Percentiles rank a stretch among this genome's conserved stretches.
Evolutionary conservation across 2,797 vertebrate genomes (phyloP).

Genomic region (Gephyroberyx darwinii): DNA sequence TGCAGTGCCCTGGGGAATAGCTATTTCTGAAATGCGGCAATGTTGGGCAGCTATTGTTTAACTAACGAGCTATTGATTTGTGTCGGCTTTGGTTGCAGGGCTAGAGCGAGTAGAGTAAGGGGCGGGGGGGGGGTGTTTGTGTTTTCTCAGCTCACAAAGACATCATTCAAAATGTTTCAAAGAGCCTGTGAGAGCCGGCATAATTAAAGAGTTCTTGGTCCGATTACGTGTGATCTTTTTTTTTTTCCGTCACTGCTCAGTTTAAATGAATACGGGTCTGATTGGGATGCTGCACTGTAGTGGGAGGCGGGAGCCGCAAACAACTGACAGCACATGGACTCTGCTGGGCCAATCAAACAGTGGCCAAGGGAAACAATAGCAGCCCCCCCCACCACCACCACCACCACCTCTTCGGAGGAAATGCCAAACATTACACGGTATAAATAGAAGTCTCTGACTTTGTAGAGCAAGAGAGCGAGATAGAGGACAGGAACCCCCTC

Average conservation of each 20-base stretch:
- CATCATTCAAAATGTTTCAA: constrained; percentile 33
- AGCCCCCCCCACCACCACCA: constrained; percentile 48
- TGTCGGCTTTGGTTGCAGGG: constrained; percentile 39
- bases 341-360: constrained; percentile 66
- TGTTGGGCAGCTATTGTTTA: constrained; percentile 65
- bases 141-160: constrained; percentile 52
- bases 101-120: not conserved
- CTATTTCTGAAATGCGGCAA: constrained; percentile 64
- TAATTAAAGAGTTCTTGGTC: not conserved
- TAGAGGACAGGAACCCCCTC: constrained; percentile 79
- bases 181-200: not conserved
- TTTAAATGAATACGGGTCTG: not conserved
- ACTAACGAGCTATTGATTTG: constrained; percentile 75
- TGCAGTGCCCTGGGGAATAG: constrained; percentile 33
- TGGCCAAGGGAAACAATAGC: constrained; percentile 82
- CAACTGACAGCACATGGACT: constrained; percentile 61
- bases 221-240: not conserved
- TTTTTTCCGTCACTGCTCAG: not conserved
- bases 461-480: constrained; percentile 59
- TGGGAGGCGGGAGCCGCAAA: constrained; percentile 32
- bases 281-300: not conserved
- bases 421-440: constrained; percentile 85
- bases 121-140: constrained; percentile 8
- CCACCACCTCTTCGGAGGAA: constrained; percentile 74
- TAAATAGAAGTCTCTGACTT: constrained; percentile 82